These are phyloP conservation scores for Oreonectes daqikongensis DNA, from an alignment of 2,797 vertebrate species.

Conservation along the genomic window DNA sequence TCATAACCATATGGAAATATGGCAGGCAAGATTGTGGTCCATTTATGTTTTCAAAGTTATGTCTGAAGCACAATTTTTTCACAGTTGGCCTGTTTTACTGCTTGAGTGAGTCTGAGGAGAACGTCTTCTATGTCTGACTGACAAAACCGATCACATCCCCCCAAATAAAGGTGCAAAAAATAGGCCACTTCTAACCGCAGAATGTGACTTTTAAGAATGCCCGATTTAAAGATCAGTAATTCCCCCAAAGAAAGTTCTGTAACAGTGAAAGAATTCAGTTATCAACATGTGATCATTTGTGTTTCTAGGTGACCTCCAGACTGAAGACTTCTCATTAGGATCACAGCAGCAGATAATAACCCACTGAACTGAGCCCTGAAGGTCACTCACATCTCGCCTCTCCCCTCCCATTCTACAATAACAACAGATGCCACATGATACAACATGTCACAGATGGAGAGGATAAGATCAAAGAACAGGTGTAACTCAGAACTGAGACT, in stretches of 20 bases:
- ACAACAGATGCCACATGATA: slow-evolving; percentile 49
- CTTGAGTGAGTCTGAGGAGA: slow-evolving; percentile 17
- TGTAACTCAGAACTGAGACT: slow-evolving; percentile 14
- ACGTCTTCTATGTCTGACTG: slow-evolving; percentile 22
- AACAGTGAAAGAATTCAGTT: slow-evolving; percentile 12
- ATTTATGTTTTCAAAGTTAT: slow-evolving; percentile 37
- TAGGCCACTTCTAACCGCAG: slow-evolving; percentile 33
- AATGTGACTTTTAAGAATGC: slow-evolving; percentile 32
- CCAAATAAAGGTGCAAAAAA: slow-evolving; percentile 16
- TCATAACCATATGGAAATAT: slow-evolving; percentile 51
- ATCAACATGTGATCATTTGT: slow-evolving; percentile 28
- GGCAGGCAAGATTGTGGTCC: slow-evolving; percentile 43
- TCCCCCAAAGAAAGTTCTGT: slow-evolving; percentile 1
- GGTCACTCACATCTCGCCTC: slow-evolving; percentile 37
- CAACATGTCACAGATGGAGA: slow-evolving; percentile 45
- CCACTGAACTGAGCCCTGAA: slow-evolving; percentile 39
- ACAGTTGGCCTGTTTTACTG: slow-evolving; percentile 34
- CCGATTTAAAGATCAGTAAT: slow-evolving; percentile 27
- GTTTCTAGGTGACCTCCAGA: slow-evolving; percentile 40
- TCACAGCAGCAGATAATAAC: slow-evolving; percentile 42
- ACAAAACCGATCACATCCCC: slow-evolving; percentile 33
- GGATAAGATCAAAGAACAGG: slow-evolving; percentile 47
- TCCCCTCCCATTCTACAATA: slow-evolving; percentile 25
- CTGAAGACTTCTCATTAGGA: slow-evolving; percentile 39
- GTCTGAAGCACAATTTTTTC: slow-evolving; percentile 20